Base-by-base conservation (phyloP, 2,797 vertebrate genomes). In the Lophius americanus region DNA sequence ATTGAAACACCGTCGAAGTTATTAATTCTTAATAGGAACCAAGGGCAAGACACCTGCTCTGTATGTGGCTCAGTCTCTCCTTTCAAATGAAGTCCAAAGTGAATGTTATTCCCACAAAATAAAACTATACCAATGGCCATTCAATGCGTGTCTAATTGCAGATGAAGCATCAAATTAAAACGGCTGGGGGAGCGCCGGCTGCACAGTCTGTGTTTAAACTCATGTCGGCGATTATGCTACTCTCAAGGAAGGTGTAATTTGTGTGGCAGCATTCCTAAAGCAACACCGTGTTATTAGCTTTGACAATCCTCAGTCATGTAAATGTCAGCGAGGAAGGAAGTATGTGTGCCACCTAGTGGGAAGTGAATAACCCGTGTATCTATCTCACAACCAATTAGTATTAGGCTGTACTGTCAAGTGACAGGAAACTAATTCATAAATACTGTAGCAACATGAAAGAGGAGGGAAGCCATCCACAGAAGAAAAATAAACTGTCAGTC, bases 301-400 rank as follows among this genome's bases (percentile, higher is more conserved):
- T 52, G 72, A 89, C 88, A 87, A 88, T 85, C 85, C 84, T 85
- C 84, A 79, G 85, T 86, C 81, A 88, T 87, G 86, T 85, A 88
- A 82, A 87, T 85, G 81, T 62, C 7, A 52, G 78, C 68, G 56
- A 85, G 86, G 81, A 84, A 86, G 84, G 81, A 88, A 85, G 81
- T 50, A 80, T 70, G 81, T 74, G 49, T 86, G 83, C 84, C 88
- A 90, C 92, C 88, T 90, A 86, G 85, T 79, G 82, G 80, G 86
- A 85, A 78, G 81, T 83, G 87, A 91, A 90, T 86, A 88, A 88
- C 83, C 84, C 88, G 88, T 84, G 88, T 82, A 86, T 90, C 89
- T 88, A 86, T 90, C 89, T 88, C 89, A 68, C 63, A 68, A 68
- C 88, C 89, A 93, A 92, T 93, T 93, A 93, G 88, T 83, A 87